A percentile compares a stretch with the other conserved stretches of the same genome.
phyloP scores from a whole-genome alignment of 2,797 vertebrate species.

The Psittacula derbiana region DNA sequence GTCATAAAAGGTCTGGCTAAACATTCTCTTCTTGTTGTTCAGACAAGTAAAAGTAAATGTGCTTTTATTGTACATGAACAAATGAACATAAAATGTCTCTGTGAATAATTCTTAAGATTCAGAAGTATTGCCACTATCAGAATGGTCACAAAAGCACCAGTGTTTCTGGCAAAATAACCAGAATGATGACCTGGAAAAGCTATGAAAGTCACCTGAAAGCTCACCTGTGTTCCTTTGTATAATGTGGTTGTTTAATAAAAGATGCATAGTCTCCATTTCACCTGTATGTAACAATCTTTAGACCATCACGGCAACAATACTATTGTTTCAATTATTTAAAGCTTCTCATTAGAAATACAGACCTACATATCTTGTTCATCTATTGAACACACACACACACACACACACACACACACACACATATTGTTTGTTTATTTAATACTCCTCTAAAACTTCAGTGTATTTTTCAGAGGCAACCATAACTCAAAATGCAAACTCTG shows the following conservation, averaged over 20 bases:
- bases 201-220: neutral
- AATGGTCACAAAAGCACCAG: neutral
- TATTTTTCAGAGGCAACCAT: neutral
- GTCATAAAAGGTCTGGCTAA: neutral
- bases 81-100: neutral
- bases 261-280: neutral
- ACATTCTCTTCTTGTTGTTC: neutral
- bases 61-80: neutral
- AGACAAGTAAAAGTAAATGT: neutral
- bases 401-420: neutral
- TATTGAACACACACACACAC: neutral
- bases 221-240: neutral
- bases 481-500: neutral
- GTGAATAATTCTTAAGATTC: neutral
- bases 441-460: neutral
- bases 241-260: neutral
- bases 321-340: neutral
- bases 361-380: rapidly evolving
- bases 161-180: neutral
- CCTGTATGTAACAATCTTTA: neutral
- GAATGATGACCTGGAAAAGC: neutral
- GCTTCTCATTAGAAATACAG: neutral
- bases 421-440: neutral
- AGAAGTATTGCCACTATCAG: neutral
- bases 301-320: neutral